A percentile compares a stretch with the other conserved stretches of the same genome.
Evolutionary conservation across 2,888 invertebrate species (phyloP).

Genomic region (Neoscelio sp.): DNA sequence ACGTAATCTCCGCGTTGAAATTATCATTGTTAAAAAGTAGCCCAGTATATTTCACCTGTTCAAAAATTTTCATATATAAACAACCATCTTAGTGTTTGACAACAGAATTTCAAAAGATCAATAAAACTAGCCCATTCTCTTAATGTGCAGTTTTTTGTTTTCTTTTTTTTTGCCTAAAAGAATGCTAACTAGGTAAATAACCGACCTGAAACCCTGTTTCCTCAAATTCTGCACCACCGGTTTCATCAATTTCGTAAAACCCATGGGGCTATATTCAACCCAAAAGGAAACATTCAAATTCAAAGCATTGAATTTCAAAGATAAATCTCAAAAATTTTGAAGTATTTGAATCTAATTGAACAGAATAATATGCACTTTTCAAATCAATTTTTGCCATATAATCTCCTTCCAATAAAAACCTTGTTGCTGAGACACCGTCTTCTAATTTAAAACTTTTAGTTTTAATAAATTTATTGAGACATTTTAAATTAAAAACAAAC

Average conservation of each 20-base stretch:
- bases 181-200: constrained; percentile 24
- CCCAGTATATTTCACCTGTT: constrained; percentile 41
- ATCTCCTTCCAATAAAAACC: constrained; percentile 4
- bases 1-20: constrained; percentile 39
- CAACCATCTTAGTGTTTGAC: constrained; percentile 48
- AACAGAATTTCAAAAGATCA: constrained; percentile 46
- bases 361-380: constrained; percentile 39
- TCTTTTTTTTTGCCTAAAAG: constrained; percentile 25
- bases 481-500: constrained; percentile 56
- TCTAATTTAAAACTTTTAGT: constrained; percentile 42
- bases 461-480: constrained; percentile 40
- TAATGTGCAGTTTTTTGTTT: constrained; percentile 31
- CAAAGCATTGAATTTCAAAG: constrained; percentile 31
- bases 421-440: constrained; percentile 21
- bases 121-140: constrained; percentile 50
- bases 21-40: constrained; percentile 34
- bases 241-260: constrained; percentile 51
- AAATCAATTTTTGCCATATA: constrained; percentile 45
- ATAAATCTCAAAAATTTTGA: constrained; percentile 39
- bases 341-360: constrained; percentile 20
- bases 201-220: constrained; percentile 23
- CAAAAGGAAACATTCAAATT: constrained; percentile 54
- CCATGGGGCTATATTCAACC: constrained; percentile 38
- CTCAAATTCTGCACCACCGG: constrained; percentile 25
- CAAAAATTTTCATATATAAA: constrained; percentile 47